Evolutionary conservation across 2,113 vertebrate species (phyloP), one percentile per base, ranked within the genome.

Genomic region (Tetrao urogallus): DNA sequence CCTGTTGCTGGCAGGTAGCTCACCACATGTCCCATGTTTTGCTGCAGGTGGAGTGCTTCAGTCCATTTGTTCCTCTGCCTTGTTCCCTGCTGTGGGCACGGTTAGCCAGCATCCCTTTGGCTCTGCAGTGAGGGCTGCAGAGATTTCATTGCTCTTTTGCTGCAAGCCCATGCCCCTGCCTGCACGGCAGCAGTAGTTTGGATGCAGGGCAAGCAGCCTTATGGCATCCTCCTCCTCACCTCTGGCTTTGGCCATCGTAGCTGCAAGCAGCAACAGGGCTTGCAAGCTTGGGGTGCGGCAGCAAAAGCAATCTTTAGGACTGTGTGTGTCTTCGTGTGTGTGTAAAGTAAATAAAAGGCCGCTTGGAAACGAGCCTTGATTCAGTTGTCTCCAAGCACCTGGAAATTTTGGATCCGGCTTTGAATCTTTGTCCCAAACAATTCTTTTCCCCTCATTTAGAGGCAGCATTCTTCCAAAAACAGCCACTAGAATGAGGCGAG

Each of bases 321-420:
- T 89, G 34, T 50, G 1, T 92, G 93, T 83, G 82, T 83, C 86
- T 85, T 43, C 0, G 3, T 88, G 80, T 81, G 90, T 54, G 64
- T 38, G 77, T 36, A 94, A 96, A 91, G 63, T 83, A 94, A 92
- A 95, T 90, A 91, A 88, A 92, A 93, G 94, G 92, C 82, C 34
- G 0, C 76, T 94, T 96, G 95, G 94, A 94, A 81, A 27, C 2
- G 10, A n/a, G 90, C 94, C 95, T 86, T 0, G 3, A 84, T 96
- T 92, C 93, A 93, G 82, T 75, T 75, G 72, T 86, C 90, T 95
- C 96, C 95, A 94, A 96, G 36, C 94, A 96, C 96, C 95, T 95
- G 95, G 94, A 88, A 92, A 94, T 95, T 95, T 94, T 97, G 95
- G 95, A 96, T 88, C 69, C 8, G 8, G 22, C 61, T 92, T 94